Conservation (phyloP, 1,140 invertebrate genomes). For the Mizuhopecten yessoensis region DNA sequence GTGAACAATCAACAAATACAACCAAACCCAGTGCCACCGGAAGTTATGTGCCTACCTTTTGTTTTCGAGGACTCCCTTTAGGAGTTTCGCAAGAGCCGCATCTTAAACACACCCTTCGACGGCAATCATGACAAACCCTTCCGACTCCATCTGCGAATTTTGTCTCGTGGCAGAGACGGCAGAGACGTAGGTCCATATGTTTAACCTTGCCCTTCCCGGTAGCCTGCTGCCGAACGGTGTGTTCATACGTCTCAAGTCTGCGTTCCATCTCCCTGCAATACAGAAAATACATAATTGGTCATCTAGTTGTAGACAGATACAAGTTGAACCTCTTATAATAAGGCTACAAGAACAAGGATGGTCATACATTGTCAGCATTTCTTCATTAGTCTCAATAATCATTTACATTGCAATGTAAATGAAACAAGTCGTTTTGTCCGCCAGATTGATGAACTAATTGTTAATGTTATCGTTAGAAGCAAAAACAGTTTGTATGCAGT, state of each 20-base stretch:
- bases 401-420: too few species aligned
- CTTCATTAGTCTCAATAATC: too few species aligned
- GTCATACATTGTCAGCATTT: too few species aligned
- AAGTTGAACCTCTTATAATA: too few species aligned
- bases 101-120: slow-evolving; percentile 72
- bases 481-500: too few species aligned
- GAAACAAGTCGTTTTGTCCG: too few species aligned
- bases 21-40: too few species aligned
- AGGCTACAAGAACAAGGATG: too few species aligned
- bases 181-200: slow-evolving; percentile 69
- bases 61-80: slow-evolving; percentile 62
- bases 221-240: slow-evolving; percentile 46
- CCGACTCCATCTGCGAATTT: slow-evolving; percentile 76
- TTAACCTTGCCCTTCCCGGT: slow-evolving; percentile 61
- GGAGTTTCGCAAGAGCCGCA: slow-evolving; percentile 68
- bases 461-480: too few species aligned
- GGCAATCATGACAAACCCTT: slow-evolving; percentile 72
- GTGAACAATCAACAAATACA: too few species aligned
- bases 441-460: too few species aligned
- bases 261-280: slow-evolving; percentile 58
- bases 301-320: too few species aligned
- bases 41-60: slow-evolving; percentile 64
- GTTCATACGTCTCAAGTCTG: slow-evolving; percentile 53
- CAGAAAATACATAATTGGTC: not conserved
- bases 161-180: slow-evolving; percentile 76